Evolutionary conservation across 2,888 invertebrate genomes (phyloP).

Genomic region (Auanema sp.): DNA sequence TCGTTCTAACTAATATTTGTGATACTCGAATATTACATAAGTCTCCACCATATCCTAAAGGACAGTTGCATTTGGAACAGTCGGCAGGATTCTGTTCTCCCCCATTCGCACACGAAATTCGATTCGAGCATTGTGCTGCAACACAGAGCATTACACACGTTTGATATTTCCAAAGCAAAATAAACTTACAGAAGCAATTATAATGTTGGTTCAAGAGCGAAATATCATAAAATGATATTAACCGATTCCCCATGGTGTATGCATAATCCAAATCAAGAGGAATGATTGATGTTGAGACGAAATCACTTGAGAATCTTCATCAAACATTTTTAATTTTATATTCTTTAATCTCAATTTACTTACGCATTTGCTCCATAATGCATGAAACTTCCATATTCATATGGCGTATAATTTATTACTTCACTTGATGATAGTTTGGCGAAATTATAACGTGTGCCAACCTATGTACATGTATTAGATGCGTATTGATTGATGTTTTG

Average conservation of each 20-base stretch:
- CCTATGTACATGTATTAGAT: too few relatives aligned
- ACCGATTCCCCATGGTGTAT: constrained; percentile 10
- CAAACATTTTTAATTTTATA: background rate
- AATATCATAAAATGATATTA: constrained; percentile 9
- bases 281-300: constrained; percentile 12
- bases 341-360: background rate
- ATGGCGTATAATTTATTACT: background rate
- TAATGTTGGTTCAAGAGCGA: constrained; percentile 15
- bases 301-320: constrained; percentile 10
- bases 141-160: too few relatives aligned
- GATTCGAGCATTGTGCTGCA: constrained; percentile 11
- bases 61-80: constrained; percentile 21
- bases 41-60: constrained; percentile 22
- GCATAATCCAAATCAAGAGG: constrained; percentile 6
- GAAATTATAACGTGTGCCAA: background rate
- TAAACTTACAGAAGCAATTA: constrained; percentile 14
- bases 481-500: too few relatives aligned
- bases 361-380: constrained; percentile 9
- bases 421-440: background rate
- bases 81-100: constrained; percentile 20
- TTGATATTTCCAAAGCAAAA: background rate
- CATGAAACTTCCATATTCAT: constrained; percentile 7
- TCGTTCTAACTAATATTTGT: too few relatives aligned
- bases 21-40: constrained; percentile 12
- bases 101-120: constrained; percentile 18